Evolutionary conservation across 2,888 invertebrate species (phyloP), one percentile per base, ranked within the genome.

Genomic region (Nematopogon swammerdamellus): DNA sequence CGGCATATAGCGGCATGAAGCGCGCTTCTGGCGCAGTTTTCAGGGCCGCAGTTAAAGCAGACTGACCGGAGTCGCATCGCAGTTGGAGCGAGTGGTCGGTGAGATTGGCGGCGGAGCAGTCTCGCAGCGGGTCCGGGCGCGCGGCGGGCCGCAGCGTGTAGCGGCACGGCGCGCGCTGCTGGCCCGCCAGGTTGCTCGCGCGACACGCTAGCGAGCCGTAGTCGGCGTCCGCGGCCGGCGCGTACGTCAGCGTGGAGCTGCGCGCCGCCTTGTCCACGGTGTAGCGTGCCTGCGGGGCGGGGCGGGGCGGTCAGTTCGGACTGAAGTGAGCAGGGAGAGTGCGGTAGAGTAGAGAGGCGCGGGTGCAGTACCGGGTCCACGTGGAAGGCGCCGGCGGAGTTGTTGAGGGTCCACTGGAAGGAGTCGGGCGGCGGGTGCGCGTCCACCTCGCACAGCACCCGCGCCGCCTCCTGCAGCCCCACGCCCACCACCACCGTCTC

Each of bases 401-500:
- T 94, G 77, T 95, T 95, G 67, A 95, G 90, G 20, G 88, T 86
- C 94, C 94, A 94, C 60, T 88, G 88, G 70, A 92, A 94, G 62
- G 84, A 87, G 62, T 88, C 87, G 2, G 91, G 92, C 1, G 86
- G 83, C 16, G 94, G 93, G 68, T 88, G 92, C 18, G 92, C 87
- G 62, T 93, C 92, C 45, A 94, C 93, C 68, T 89, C 88, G 66
- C 94, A 94, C 47, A 85, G 75, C 51, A 94, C 86, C 64, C 85
- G 85, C 1, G 90, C 89, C 49, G 87, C 85, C 68, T 93, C 92
- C 65, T 89, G 87, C 52, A 91, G 81, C 1, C 92, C 92, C 2
- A 92, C 91, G 1, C 92, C 93, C 58, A 93, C 93, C 53, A 94
- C 85, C 47, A 85, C 83, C 61, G 89, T 87, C 64, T 89, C 86